Evolutionary conservation across 2,797 vertebrate genomes (phyloP), one percentile per base, ranked within the genome.

Genomic region (Cichlasoma orientale): DNA sequence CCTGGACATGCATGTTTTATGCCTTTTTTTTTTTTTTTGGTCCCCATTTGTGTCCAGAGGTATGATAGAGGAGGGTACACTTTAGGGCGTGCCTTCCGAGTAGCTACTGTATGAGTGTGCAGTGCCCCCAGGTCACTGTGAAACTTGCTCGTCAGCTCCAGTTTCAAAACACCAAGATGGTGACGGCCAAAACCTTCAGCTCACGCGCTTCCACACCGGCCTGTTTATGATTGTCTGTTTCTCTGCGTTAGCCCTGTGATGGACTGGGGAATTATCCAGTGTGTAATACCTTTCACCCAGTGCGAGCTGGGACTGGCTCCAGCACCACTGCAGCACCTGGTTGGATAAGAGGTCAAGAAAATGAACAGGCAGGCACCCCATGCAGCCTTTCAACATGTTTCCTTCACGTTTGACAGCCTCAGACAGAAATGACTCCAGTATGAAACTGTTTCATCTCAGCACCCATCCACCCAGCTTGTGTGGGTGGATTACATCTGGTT

Each of bases 401-500:
- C 66, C 14, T 66, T 66, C 63, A 31, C 44, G 50, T 33, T 41
- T 56, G 19, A 81, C 71, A 44, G 56, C 69, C 25, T 74, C 58
- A 57, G 56, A 74, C 56, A 14, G 16, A 2, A 36, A 38, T 53
- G 21, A 29, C 33, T 74, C 52, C 36, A 25, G 36, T 52, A 79
- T 77, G 72, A 82, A 68, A 58, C 38, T 54, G 59, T 56, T 66
- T 74, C 63, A 71, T 74, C 31, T 9, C 21, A 27, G 61, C 41
- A 50, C 16, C 23, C 23, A 66, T 29, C 25, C 1, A 2, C 25
- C 25, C 58, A 6, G 58, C 58, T 57, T 57, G 70, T 80, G 82
- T 74, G 74, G 79, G 79, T 57, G 68, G 83, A 86, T 77, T 89
- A 74, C 53, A 86, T 88, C 74, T 85, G 72, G 63, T 80, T 77